Percentiles rank a stretch among this genome's conserved stretches.
phyloP scores from a whole-genome alignment of 2,888 invertebrate species.

The Lasioglossum vierecki region DNA sequence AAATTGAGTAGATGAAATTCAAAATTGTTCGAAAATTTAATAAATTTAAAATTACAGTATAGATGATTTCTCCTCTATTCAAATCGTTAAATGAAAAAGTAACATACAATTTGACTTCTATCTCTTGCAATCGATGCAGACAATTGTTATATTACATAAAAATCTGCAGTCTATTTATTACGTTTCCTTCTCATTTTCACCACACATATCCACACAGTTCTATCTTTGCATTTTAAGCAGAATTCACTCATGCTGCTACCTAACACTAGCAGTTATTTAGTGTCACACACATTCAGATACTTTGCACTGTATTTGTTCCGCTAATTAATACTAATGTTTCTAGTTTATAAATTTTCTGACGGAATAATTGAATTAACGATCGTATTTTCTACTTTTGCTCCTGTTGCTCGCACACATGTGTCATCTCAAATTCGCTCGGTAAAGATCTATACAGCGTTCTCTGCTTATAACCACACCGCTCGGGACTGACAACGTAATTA shows the following conservation, averaged over 20 bases:
- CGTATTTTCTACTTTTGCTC: neutral
- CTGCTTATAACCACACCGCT: neutral
- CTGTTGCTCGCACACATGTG: neutral
- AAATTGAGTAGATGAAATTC: no score
- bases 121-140: no score
- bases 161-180: no score
- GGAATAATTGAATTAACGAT: neutral
- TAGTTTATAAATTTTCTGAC: neutral
- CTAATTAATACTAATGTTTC: neutral
- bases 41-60: no score
- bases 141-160: no score
- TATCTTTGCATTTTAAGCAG: neutral
- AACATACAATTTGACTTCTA: no score
- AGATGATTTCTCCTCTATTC: no score
- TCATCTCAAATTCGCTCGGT: neutral
- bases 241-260: neutral
- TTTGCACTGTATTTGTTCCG: neutral
- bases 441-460: neutral
- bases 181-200: no score
- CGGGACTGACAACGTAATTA: conserved; percentile 7
- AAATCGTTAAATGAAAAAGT: no score
- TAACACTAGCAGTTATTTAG: neutral
- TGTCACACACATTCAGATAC: neutral
- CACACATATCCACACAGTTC: no score
- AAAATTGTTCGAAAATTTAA: no score